Conservation (phyloP, 1,140 invertebrate genomes). For the Ceratina australensis region DNA sequence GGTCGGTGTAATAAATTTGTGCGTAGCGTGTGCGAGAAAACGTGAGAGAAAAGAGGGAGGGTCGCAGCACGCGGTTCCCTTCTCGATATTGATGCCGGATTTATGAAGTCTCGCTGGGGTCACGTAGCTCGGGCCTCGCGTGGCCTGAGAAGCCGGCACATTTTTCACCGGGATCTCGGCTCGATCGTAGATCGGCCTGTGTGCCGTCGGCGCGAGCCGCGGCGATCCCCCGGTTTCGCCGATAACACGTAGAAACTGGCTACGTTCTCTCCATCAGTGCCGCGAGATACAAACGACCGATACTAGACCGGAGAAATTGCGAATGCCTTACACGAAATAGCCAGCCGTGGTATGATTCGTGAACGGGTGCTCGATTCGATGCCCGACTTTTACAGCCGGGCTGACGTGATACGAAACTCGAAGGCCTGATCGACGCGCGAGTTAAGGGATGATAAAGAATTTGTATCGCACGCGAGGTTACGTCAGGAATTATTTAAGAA, state of each 20-base stretch:
- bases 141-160: conserved; percentile 42
- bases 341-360: conserved; percentile 17
- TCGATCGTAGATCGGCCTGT: conserved; percentile 49
- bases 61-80: conserved; percentile 49
- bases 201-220: conserved; percentile 40
- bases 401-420: conserved; percentile 11
- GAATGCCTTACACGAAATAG: conserved; percentile 53
- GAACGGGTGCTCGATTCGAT: conserved; percentile 2
- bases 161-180: conserved; percentile 49
- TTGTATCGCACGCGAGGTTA: no score
- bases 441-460: neutral
- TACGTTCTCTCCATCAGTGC: conserved; percentile 56
- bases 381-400: neutral
- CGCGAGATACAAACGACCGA: conserved; percentile 49
- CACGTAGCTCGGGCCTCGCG: conserved; percentile 59
- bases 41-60: conserved; percentile 32
- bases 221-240: conserved; percentile 31
- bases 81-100: conserved; percentile 64
- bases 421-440: conserved; percentile 23
- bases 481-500: no score
- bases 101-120: conserved; percentile 64
- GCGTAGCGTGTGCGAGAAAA: conserved; percentile 20
- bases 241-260: conserved; percentile 54
- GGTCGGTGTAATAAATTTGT: conserved; percentile 31
- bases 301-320: conserved; percentile 45